Evolutionary conservation across 2,113 vertebrate species (phyloP).

Genomic region (Suncus etruscus): DNA sequence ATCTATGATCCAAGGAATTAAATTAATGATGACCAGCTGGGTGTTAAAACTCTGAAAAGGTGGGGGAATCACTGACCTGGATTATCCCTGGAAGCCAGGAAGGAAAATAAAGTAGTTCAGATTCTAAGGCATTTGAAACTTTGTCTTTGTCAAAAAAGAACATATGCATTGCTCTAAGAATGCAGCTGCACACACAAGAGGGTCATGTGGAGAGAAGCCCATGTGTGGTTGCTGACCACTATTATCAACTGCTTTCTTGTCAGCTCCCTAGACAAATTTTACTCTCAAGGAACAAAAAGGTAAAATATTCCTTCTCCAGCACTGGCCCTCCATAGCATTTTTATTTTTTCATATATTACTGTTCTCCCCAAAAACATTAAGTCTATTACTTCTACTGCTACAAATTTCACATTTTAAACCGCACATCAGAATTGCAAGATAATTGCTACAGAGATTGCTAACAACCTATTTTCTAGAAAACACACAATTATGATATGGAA

Average conservation of each 20-base stretch:
- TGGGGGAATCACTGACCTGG: conserved; percentile 83
- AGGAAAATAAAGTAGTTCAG: conserved; percentile 83
- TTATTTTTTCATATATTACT: neutral
- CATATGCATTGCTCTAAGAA: neutral
- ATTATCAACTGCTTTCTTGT: neutral
- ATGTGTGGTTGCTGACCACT: neutral
- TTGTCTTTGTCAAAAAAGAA: conserved; percentile 61
- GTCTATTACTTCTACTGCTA: neutral
- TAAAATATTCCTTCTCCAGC: neutral
- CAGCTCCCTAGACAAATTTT: neutral
- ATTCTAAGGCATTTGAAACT: conserved; percentile 75
- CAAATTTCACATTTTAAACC: conserved; percentile 17
- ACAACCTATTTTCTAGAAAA: neutral
- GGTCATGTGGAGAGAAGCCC: neutral
- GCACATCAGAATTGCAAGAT: neutral
- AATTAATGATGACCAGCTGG: conserved; percentile 57
- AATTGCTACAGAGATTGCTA: neutral
- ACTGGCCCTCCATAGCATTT: neutral
- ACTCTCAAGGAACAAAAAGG: neutral
- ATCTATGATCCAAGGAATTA: conserved; percentile 54
- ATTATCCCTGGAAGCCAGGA: conserved; percentile 83
- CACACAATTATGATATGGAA: neutral
- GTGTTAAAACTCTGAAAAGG: conserved; percentile 76
- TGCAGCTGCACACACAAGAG: neutral
- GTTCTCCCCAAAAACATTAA: neutral